Evolutionary conservation across 1,140 invertebrate genomes (phyloP).

Genomic region (Cardiocondyla obscurior): DNA sequence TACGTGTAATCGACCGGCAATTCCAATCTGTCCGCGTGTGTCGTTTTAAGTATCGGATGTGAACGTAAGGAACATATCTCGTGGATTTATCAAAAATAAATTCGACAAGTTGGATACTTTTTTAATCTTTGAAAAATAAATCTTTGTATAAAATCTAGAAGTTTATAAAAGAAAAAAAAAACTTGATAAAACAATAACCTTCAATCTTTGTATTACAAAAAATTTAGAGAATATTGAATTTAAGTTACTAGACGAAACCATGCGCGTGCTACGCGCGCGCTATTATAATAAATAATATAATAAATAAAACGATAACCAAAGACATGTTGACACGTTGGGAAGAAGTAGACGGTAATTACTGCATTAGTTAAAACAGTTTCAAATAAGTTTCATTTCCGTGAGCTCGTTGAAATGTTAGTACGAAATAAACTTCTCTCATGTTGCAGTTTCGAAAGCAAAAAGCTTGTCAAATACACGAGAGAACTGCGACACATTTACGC

Average conservation of each 20-base stretch:
- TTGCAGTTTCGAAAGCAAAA: slow-evolving; percentile 4
- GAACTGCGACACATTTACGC: not conserved
- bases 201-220: not conserved
- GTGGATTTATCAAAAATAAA: slow-evolving; percentile 34
- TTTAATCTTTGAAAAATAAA: not conserved
- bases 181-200: not conserved
- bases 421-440: not conserved
- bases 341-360: not conserved
- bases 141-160: not conserved
- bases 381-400: not conserved
- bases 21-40: not conserved
- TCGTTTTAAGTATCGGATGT: not conserved
- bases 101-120: no score
- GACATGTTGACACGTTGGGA: not conserved
- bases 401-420: not conserved
- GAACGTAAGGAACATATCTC: not conserved
- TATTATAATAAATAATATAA: no score
- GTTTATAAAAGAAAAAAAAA: no score
- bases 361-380: not conserved
- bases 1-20: slow-evolving; percentile 22
- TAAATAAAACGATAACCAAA: not conserved
- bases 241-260: not conserved
- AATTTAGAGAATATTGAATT: not conserved
- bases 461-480: slow-evolving; percentile 26
- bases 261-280: no score